Percentiles rank a stretch among this genome's conserved stretches.
These are phyloP conservation scores for Onychomys torridus DNA, from an alignment of 2,797 vertebrate species.

Conservation along the genomic window DNA sequence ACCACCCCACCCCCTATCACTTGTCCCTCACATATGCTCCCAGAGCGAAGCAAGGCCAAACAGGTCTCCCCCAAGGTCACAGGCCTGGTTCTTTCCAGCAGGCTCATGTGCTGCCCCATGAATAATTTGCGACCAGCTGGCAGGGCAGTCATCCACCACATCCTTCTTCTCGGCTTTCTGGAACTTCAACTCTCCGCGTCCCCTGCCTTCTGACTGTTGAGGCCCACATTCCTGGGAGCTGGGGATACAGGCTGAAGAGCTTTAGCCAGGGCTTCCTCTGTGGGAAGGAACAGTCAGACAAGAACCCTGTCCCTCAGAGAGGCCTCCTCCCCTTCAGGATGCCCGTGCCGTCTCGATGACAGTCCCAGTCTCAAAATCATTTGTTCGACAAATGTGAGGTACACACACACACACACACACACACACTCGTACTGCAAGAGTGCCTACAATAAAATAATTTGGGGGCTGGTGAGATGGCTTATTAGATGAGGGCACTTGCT, in stretches of 20 bases:
- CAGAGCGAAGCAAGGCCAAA: neutral
- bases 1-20: neutral
- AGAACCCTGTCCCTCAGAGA: neutral
- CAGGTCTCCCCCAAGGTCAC: conserved; percentile 31
- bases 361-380: neutral
- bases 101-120: conserved; percentile 1
- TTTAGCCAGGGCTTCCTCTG: neutral
- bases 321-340: neutral
- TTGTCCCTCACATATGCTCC: accelerated
- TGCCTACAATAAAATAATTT: neutral
- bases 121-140: conserved; percentile 59
- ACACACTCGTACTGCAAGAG: neutral
- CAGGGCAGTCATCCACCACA: neutral
- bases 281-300: neutral
- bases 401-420: neutral
- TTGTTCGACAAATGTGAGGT: neutral
- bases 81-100: conserved; percentile 36
- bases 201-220: neutral
- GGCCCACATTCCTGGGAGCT: neutral
- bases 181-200: conserved; percentile 14
- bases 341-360: neutral
- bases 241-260: neutral
- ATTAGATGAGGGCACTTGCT: neutral
- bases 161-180: conserved; percentile 68
- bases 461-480: neutral